These are phyloP conservation scores for Dicrurus megarhynchus DNA, from an alignment of 2,113 vertebrate species.

Conservation along the genomic window DNA sequence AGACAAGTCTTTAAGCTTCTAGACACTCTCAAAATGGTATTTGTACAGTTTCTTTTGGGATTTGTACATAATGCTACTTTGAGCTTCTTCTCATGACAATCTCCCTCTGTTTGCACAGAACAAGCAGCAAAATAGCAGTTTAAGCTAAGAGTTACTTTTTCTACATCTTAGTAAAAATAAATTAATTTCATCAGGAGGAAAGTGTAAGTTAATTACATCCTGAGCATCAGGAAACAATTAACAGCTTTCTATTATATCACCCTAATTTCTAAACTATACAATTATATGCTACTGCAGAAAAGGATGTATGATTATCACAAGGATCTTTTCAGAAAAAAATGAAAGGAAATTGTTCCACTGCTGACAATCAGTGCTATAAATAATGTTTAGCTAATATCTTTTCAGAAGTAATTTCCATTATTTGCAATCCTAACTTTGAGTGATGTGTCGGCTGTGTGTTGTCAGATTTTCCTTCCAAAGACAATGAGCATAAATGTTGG, in stretches of 20 bases:
- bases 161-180: not conserved
- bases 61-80: not conserved
- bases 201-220: constrained; percentile 25
- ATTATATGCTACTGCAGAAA: not conserved
- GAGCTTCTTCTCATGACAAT: not conserved
- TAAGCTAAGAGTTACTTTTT: not conserved
- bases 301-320: constrained; percentile 28
- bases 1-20: not conserved
- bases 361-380: not conserved
- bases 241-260: not conserved
- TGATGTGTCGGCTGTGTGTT: not conserved
- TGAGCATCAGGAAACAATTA: constrained; percentile 48
- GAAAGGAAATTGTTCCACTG: not conserved
- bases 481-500: not conserved
- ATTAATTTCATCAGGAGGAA: not conserved
- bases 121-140: not conserved
- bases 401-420: constrained; percentile 18
- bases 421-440: not conserved
- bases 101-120: not conserved
- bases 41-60: not conserved
- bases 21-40: not conserved
- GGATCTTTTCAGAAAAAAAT: constrained; percentile 6
- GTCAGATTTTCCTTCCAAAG: not conserved
- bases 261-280: not conserved
- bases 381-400: not conserved